Evolutionary conservation across 2,113 vertebrate genomes (phyloP).

Genomic region (Okapia johnstoni): DNA sequence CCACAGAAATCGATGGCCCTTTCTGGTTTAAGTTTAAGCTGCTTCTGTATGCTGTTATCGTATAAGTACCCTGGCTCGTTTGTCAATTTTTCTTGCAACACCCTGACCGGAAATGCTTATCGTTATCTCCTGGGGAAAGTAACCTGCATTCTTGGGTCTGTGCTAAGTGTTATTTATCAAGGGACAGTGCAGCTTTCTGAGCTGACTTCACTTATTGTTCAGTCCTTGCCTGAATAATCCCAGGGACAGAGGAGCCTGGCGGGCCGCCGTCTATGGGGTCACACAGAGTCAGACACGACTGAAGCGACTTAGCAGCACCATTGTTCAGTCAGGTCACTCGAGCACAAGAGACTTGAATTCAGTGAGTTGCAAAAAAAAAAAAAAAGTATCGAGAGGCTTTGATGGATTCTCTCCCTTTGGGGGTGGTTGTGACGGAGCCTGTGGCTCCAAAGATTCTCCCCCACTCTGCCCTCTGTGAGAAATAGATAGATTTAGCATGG

Average conservation of each 20-base stretch:
- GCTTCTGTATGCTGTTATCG: not conserved
- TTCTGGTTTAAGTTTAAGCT: not conserved
- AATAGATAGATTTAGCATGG: not conserved
- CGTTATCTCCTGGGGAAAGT: not conserved
- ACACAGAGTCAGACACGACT: not conserved
- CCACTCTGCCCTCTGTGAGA: not conserved
- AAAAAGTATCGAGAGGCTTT: not conserved
- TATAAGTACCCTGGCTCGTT: not conserved
- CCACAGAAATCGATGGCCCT: accelerated
- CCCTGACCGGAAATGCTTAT: not conserved
- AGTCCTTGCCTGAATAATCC: not conserved
- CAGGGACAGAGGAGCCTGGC: not conserved
- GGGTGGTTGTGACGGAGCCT: not conserved
- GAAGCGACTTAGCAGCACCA: not conserved
- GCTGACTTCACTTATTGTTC: not conserved
- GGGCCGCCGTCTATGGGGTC: not conserved
- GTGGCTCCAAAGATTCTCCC: not conserved
- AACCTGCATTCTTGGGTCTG: not conserved
- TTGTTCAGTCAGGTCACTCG: not conserved
- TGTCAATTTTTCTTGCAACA: not conserved
- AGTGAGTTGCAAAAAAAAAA: accelerated
- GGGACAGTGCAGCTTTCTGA: accelerated
- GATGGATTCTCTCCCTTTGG: not conserved
- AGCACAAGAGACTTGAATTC: not conserved
- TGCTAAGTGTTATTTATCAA: accelerated